These are phyloP conservation scores for Tiliacea citrago DNA, from an alignment of 2,888 invertebrate species.

Conservation along the genomic window DNA sequence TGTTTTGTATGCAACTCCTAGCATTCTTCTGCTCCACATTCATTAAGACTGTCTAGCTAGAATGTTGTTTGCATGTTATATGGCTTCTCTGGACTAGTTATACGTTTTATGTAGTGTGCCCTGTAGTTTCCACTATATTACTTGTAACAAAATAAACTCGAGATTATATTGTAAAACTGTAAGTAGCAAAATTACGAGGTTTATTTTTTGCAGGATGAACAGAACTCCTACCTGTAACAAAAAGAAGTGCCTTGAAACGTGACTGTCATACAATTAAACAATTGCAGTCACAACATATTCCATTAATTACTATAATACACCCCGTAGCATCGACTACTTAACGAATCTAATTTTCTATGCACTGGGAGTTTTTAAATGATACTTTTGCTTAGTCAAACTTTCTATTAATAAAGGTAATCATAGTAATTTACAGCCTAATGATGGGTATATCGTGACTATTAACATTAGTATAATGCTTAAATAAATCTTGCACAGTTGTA, in stretches of 20 bases:
- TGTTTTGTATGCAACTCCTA: slow-evolving; percentile 45
- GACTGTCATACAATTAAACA: slow-evolving; percentile 10
- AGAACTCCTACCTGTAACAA: slow-evolving; percentile 7
- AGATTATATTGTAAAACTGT: background rate
- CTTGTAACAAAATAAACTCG: background rate
- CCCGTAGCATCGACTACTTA: background rate
- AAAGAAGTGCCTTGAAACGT: slow-evolving; percentile 15
- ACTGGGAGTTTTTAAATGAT: slow-evolving; percentile 4
- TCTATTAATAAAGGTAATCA: slow-evolving; percentile 26
- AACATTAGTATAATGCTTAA: slow-evolving; percentile 32
- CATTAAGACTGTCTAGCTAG: slow-evolving; percentile 19
- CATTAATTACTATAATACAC: background rate
- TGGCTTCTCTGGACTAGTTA: background rate
- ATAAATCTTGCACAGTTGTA: slow-evolving; percentile 45
- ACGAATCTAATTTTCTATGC: background rate
- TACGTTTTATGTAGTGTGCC: background rate
- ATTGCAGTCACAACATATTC: background rate
- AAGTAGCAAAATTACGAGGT: background rate
- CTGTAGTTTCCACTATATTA: background rate
- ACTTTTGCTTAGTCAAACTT: slow-evolving; percentile 39
- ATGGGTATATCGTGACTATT: slow-evolving; percentile 43
- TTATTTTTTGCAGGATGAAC: slow-evolving; percentile 17
- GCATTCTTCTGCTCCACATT: slow-evolving; percentile 39
- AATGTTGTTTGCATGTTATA: slow-evolving; percentile 22
- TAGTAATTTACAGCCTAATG: slow-evolving; percentile 37